Evolutionary conservation across 2,888 invertebrate species (phyloP).

Genomic region (Fabriciana adippe): DNA sequence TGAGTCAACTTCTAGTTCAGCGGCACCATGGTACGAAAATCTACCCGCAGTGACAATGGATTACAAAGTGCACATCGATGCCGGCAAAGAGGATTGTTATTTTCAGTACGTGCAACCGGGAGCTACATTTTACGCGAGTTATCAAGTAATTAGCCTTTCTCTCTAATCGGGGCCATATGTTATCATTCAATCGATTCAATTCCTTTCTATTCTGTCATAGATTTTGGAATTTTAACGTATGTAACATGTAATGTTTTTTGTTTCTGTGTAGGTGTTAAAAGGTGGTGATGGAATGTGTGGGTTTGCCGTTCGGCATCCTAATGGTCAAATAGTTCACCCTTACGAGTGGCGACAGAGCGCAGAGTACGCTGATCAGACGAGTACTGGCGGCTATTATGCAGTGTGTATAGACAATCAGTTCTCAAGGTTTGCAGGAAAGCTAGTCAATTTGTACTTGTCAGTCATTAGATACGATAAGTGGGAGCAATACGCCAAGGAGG

Average conservation of each 20-base stretch:
- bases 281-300: slow-evolving; percentile 98
- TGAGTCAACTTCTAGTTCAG: slow-evolving; percentile 77
- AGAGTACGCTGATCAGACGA: slow-evolving; percentile 92
- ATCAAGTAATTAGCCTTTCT: slow-evolving; percentile 86
- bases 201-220: not conserved
- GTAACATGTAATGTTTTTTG: slow-evolving; percentile 19
- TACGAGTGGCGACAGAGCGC: slow-evolving; percentile 95
- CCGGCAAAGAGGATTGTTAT: slow-evolving; percentile 97
- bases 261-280: slow-evolving; percentile 88
- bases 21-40: slow-evolving; percentile 91
- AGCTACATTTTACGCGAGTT: slow-evolving; percentile 96
- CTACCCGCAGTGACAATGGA: slow-evolving; percentile 97
- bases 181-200: not conserved
- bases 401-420: slow-evolving; percentile 97
- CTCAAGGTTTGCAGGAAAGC: slow-evolving; percentile 93
- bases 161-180: slow-evolving; percentile 19
- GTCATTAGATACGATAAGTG: slow-evolving; percentile 96
- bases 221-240: not conserved
- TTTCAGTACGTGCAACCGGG: slow-evolving; percentile 96
- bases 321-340: slow-evolving; percentile 92
- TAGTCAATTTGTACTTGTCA: slow-evolving; percentile 94
- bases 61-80: slow-evolving; percentile 96
- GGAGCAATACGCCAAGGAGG: slow-evolving; percentile 95
- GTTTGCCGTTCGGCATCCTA: slow-evolving; percentile 93
- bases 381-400: slow-evolving; percentile 92